These are phyloP conservation scores for Agapornis canus DNA, from an alignment of 2,797 vertebrate species.

Conservation along the genomic window DNA sequence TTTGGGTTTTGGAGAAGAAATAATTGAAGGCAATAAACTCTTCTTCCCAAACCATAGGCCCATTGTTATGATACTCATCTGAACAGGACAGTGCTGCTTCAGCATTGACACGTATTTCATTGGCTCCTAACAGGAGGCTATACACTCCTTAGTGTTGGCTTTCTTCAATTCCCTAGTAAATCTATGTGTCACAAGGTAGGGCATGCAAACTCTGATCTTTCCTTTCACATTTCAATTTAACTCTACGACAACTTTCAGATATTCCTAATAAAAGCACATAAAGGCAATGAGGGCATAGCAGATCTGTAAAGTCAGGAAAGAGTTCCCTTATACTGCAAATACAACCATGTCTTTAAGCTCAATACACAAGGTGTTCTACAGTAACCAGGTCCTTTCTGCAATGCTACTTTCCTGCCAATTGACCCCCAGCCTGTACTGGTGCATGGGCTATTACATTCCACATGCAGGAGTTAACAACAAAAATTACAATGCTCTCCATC, in stretches of 20 bases:
- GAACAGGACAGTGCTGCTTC: rapidly evolving
- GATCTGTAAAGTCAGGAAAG: neutral
- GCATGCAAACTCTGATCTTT: neutral
- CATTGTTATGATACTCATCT: neutral
- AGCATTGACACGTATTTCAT: neutral
- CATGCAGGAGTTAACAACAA: neutral
- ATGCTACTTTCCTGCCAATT: neutral
- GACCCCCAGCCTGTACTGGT: neutral
- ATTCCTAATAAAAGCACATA: neutral
- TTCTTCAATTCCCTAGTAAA: neutral
- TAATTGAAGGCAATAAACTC: neutral
- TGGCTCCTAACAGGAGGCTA: neutral
- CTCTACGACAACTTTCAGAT: neutral
- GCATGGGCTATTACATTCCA: neutral
- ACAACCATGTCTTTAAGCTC: neutral
- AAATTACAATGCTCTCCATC: neutral
- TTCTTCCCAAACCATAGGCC: neutral
- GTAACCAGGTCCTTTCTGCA: neutral
- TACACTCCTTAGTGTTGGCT: neutral
- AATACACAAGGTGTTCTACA: neutral
- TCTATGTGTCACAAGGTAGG: neutral
- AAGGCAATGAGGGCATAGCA: neutral
- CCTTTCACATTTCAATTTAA: neutral
- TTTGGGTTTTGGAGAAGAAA: neutral
- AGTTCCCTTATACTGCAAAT: neutral